Base-by-base conservation (phyloP, 2,888 invertebrate genomes). In the Nudaria mundana region DNA sequence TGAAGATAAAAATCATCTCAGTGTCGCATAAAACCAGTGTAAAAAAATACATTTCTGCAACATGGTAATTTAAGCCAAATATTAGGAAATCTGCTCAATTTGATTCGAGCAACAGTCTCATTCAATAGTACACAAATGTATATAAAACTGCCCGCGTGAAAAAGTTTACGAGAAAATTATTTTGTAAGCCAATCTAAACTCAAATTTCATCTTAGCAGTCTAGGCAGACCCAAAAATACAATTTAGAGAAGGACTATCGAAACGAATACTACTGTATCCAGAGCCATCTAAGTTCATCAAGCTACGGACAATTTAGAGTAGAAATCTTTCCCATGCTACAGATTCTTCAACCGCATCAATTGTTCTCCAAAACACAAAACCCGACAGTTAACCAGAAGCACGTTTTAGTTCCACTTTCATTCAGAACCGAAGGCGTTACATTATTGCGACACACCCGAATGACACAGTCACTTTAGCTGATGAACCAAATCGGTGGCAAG, bases 381-480 rank as follows among this genome's bases (percentile, higher is more conserved):
- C 4, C 24, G 20, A 29, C 22, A 33, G 20, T 23, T 37, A 28
- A 13, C 24, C 24, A 37, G 18, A 14, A 5, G 32, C 23, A 44
- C 14, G 12, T 34, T 40, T 48, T 46, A 56, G 56, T 48, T 54
- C 39, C 47, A 63, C 60, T 60, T 63, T 61, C 56, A 14, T 52
- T 34, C 22, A 22, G 22, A 23, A 31, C 43, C 15, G 28, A 29
- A 38, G 14, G 33, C 37, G 40, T 39, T 26, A 40, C 38, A 46
- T 56, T 46, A 58, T 46, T 47, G 47, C 45, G 51, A 42, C 63
- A 56, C 66, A 56, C 58, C 58, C 51, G 56, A 60, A 64, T 56
- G 63, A 56, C 62, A 63, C 50, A 55, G 57, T 43, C 66, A 63
- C 67, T 69, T 64, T 66, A 50, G 42, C 44, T 61, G 60, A 69